Conservation (phyloP, 1,140 invertebrate genomes). For the Drosophila jambulina region DNA sequence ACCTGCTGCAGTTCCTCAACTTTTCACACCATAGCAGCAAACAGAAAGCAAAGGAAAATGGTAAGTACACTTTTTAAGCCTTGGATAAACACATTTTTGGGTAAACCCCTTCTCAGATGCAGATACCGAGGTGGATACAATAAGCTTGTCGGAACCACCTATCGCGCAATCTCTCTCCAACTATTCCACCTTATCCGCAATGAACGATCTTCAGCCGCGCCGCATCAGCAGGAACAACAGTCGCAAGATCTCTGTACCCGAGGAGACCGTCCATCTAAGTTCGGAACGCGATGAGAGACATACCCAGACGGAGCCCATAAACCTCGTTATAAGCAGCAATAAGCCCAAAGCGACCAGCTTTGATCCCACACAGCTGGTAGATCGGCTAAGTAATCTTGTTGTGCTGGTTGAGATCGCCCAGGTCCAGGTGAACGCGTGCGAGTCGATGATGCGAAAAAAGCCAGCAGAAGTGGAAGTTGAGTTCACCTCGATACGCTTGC, state of each 20-base stretch:
- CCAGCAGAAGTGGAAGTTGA: slow-evolving; percentile 19
- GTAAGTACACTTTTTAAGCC: slow-evolving; percentile 7
- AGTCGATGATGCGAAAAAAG: slow-evolving; percentile 43
- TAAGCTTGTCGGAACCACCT: slow-evolving; percentile 32
- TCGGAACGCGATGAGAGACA: slow-evolving; percentile 76
- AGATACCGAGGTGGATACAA: slow-evolving; percentile 35
- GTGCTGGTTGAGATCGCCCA: slow-evolving; percentile 62
- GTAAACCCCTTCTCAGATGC: not conserved
- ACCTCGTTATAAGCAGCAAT: not conserved
- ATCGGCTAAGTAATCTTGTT: slow-evolving; percentile 45
- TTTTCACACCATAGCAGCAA: slow-evolving; percentile 24
- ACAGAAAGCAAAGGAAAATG: slow-evolving; percentile 26
- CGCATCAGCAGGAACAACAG: slow-evolving; percentile 44
- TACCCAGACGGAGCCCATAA: slow-evolving; percentile 39
- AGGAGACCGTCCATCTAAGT: slow-evolving; percentile 78
- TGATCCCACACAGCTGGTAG: slow-evolving; percentile 37
- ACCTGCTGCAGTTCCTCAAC: slow-evolving; percentile 72
- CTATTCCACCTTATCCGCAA: slow-evolving; percentile 40
- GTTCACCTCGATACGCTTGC: slow-evolving; percentile 56
- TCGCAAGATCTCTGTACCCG: slow-evolving; percentile 65
- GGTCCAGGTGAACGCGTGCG: slow-evolving; percentile 58
- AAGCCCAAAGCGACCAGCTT: not conserved
- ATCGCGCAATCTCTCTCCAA: slow-evolving; percentile 44
- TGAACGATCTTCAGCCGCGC: slow-evolving; percentile 42
- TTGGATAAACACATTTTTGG: too few relatives aligned